Evolutionary conservation across 37 sponge, comb jelly and placozoan species (phyloP).

Genomic region (Haliclona indistincta): DNA sequence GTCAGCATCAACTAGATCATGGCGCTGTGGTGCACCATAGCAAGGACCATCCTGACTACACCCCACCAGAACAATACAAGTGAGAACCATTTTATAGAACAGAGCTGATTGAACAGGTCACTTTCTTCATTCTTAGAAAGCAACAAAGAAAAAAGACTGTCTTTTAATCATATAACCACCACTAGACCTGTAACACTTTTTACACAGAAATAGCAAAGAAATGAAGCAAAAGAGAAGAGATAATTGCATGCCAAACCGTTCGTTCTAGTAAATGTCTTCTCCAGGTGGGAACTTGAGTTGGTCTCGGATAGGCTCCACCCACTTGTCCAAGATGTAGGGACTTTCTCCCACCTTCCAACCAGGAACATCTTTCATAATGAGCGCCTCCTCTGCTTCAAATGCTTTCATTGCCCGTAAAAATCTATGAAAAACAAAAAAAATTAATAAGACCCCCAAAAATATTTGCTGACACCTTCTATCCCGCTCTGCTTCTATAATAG

Average conservation of each 20-base stretch:
- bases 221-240: background rate
- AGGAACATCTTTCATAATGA: slow-evolving; percentile 83
- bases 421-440: slow-evolving; percentile 30
- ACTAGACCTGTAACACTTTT: background rate
- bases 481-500: slow-evolving; percentile 87
- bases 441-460: background rate
- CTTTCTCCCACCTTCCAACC: slow-evolving; percentile 88
- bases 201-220: background rate
- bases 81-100: background rate
- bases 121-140: background rate
- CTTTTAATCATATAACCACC: background rate
- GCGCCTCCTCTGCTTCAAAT: slow-evolving; percentile 81
- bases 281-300: slow-evolving; percentile 40
- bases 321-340: slow-evolving; percentile 78
- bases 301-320: slow-evolving; percentile 74
- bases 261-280: background rate
- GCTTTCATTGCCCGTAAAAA: slow-evolving; percentile 62
- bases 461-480: slow-evolving; percentile 73
- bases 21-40: slow-evolving; percentile 83
- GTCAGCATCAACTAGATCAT: slow-evolving; percentile 79
- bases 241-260: background rate
- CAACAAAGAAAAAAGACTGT: background rate
- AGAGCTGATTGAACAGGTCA: background rate
- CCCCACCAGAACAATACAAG: slow-evolving; percentile 20
- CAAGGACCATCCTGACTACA: slow-evolving; percentile 70